Evolutionary conservation across 1,140 invertebrate species (phyloP).

Genomic region (Eubasilissa regina): DNA sequence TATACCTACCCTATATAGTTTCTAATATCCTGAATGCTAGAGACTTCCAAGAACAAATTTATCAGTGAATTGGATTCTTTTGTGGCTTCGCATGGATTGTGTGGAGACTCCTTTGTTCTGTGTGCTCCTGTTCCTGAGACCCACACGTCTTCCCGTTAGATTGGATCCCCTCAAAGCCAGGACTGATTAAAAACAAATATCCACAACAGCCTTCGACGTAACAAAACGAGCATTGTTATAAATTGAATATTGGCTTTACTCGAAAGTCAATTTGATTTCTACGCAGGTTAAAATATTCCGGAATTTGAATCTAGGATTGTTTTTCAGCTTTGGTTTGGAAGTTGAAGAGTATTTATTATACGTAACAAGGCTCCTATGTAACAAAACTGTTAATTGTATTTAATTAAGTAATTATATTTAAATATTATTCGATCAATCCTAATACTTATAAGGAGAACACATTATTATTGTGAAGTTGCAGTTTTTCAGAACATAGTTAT

Average conservation of each 20-base stretch:
- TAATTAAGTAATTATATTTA: no score
- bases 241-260: not conserved
- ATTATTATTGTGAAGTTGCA: no score
- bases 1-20: not conserved
- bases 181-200: slow-evolving; percentile 49
- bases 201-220: not conserved
- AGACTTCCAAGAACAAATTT: slow-evolving; percentile 45
- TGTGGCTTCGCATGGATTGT: slow-evolving; percentile 54
- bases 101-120: slow-evolving; percentile 44
- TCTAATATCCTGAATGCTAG: slow-evolving; percentile 51
- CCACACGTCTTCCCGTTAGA: not conserved
- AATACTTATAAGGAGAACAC: no score
- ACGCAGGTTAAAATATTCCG: not conserved
- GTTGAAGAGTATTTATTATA: no score
- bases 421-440: no score
- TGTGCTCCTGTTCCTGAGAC: not conserved
- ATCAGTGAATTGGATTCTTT: slow-evolving; percentile 59
- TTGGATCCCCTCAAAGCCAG: slow-evolving; percentile 40
- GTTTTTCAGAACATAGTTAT: no score
- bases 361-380: no score
- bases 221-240: no score
- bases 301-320: not conserved
- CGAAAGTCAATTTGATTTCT: not conserved
- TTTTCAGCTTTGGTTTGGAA: no score
- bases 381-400: no score